These are phyloP conservation scores for Phenganax marumi DNA, from an alignment of 92 coral and sea anemone genomes.

Conservation along the genomic window DNA sequence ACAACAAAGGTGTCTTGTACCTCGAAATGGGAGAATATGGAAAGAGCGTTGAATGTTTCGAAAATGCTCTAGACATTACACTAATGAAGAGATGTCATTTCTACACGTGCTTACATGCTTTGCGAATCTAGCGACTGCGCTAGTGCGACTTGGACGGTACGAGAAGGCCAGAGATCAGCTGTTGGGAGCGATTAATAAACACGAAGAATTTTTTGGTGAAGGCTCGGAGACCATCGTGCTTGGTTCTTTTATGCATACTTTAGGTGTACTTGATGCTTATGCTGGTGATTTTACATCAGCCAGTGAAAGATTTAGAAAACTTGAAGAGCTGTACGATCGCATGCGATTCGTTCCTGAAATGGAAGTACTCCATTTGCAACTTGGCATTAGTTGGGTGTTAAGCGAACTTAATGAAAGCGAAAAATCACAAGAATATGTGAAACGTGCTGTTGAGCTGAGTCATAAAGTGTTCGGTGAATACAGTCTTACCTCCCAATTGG, in stretches of 20 bases:
- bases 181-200: background rate
- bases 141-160: background rate
- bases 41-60: background rate
- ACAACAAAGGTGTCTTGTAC: background rate
- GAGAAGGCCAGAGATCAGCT: background rate
- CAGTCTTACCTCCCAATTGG: background rate
- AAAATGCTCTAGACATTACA: background rate
- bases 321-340: background rate
- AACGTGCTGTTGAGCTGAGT: background rate
- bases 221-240: background rate
- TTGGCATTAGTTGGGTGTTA: background rate
- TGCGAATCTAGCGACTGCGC: background rate
- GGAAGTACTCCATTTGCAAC: background rate
- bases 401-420: background rate
- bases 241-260: background rate
- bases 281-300: background rate
- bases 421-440: background rate
- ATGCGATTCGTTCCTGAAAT: background rate
- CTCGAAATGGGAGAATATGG: background rate
- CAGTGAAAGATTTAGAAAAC: background rate
- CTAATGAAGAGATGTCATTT: background rate
- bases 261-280: background rate
- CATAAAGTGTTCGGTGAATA: conserved; percentile 16
- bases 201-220: background rate
- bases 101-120: background rate